A percentile compares a stretch with the other conserved stretches of the same genome.
Conservation (phyloP, 2,797 vertebrate species). For the Etheostoma nigrum region DNA sequence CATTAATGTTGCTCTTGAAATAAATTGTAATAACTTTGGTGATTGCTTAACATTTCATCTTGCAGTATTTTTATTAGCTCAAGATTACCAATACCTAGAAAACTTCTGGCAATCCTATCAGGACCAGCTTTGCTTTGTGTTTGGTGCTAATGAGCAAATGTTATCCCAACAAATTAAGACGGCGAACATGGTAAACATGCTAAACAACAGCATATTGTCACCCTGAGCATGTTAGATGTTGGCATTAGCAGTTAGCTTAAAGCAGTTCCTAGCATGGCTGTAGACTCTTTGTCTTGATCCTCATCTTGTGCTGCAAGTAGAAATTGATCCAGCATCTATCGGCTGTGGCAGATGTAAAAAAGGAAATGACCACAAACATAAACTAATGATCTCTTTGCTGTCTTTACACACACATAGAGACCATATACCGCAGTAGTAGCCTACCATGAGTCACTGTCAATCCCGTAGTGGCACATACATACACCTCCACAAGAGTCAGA, state of each 20-base stretch:
- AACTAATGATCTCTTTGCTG: slow-evolving; percentile 20
- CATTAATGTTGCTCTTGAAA: neutral
- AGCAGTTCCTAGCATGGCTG: neutral
- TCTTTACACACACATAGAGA: slow-evolving; percentile 11
- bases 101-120: neutral
- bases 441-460: slow-evolving; percentile 49
- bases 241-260: slow-evolving; percentile 2
- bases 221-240: neutral
- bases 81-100: neutral
- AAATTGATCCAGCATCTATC: slow-evolving; percentile 28
- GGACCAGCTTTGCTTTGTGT: neutral
- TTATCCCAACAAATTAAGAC: neutral
- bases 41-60: neutral
- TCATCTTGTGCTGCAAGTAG: slow-evolving; percentile 3
- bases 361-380: slow-evolving; percentile 43
- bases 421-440: slow-evolving; percentile 2
- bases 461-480: slow-evolving; percentile 40
- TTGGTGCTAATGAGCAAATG: neutral
- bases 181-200: neutral
- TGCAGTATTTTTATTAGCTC: neutral
- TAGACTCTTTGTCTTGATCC: neutral
- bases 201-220: too few species aligned
- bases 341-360: slow-evolving; percentile 44
- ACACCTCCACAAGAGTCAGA: slow-evolving; percentile 44
- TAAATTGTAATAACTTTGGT: neutral